Conservation (phyloP, 2,888 invertebrate genomes). For the Mimachlamys varia region DNA sequence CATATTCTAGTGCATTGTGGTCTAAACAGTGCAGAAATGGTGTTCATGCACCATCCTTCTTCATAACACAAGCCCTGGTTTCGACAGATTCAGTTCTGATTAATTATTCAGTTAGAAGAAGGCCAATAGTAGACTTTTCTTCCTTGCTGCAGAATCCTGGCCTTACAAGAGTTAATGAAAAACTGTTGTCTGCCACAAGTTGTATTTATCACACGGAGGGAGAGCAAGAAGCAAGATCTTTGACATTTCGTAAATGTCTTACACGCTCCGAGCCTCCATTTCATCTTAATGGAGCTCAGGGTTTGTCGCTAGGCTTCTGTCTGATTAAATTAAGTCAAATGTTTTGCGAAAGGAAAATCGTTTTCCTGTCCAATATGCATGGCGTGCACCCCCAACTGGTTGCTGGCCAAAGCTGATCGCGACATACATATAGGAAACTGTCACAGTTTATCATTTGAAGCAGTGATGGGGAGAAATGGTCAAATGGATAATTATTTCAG, state of each 20-base stretch:
- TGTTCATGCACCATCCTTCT: not conserved
- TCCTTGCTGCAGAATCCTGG: not conserved
- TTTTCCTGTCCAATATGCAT: not conserved
- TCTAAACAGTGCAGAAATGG: not conserved
- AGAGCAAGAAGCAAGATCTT: slow-evolving; percentile 12
- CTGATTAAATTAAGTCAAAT: slow-evolving; percentile 31
- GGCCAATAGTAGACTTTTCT: not conserved
- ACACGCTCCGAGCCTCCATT: not conserved
- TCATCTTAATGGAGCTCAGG: slow-evolving; percentile 24
- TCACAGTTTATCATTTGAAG: not conserved
- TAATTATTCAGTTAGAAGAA: not conserved
- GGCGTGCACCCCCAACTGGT: not conserved
- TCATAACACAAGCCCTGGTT: not conserved
- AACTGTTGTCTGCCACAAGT: slow-evolving; percentile 5
- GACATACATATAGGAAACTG: not conserved
- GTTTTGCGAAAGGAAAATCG: not conserved
- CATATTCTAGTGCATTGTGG: too few relatives aligned
- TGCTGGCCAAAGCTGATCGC: not conserved
- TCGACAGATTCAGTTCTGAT: slow-evolving; percentile 14
- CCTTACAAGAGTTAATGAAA: slow-evolving; percentile 15
- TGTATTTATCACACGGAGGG: not conserved
- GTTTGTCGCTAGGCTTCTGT: slow-evolving; percentile 7
- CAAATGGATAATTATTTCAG: too few relatives aligned
- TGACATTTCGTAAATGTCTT: slow-evolving; percentile 14
- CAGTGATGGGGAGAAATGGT: too few relatives aligned